Percentiles rank a stretch among this genome's conserved stretches.
phyloP scores from a whole-genome alignment of 2,888 invertebrate genomes.

The Orthosia gracilis region DNA sequence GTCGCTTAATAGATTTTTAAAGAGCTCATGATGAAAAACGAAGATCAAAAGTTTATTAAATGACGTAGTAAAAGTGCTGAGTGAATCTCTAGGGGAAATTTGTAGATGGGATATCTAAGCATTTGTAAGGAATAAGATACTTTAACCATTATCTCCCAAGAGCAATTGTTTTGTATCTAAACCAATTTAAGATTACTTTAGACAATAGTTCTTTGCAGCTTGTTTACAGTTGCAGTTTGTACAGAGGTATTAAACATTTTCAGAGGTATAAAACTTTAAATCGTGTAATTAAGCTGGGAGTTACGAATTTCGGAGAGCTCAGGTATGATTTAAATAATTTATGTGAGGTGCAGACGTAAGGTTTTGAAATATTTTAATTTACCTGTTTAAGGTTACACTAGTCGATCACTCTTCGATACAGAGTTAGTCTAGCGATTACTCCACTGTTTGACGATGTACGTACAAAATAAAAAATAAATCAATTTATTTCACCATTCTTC shows the following conservation, averaged over 20 bases:
- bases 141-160: conserved; percentile 23
- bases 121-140: conserved; percentile 24
- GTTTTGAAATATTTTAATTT: not conserved
- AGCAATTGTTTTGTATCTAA: conserved; percentile 11
- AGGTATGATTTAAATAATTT: conserved; percentile 12
- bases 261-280: conserved; percentile 42
- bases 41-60: conserved; percentile 57
- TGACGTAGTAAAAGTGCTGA: conserved; percentile 44
- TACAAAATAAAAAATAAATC: no score
- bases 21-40: conserved; percentile 55
- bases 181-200: conserved; percentile 28
- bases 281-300: conserved; percentile 31
- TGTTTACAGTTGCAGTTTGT: conserved; percentile 42
- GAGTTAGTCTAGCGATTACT: no score
- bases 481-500: no score
- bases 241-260: conserved; percentile 35
- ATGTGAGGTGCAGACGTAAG: conserved; percentile 4
- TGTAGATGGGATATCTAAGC: conserved; percentile 20
- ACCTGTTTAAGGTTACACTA: no score
- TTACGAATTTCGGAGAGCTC: conserved; percentile 26
- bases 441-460: no score
- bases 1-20: conserved; percentile 57
- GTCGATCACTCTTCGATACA: no score
- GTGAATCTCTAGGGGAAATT: conserved; percentile 23
- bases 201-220: conserved; percentile 20